phyloP scores from a whole-genome alignment of 2,113 vertebrate species.

The Hypocryptadius cinnamomeus region DNA sequence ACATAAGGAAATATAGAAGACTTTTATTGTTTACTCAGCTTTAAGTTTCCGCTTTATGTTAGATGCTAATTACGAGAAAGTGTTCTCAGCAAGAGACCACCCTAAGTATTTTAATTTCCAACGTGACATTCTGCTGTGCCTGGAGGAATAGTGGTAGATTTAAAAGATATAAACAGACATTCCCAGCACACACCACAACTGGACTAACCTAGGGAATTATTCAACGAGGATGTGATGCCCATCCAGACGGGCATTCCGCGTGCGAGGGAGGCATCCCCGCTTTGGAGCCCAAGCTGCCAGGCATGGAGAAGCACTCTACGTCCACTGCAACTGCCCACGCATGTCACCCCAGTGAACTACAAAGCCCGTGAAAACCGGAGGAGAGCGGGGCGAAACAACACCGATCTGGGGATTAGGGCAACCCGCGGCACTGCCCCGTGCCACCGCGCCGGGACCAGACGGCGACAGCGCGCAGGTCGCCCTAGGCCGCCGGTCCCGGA shows the following conservation, averaged over 20 bases:
- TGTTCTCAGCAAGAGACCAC: background rate
- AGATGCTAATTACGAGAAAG: rapidly evolving
- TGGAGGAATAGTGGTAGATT: rapidly evolving
- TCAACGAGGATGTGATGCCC: rapidly evolving
- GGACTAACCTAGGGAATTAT: rapidly evolving
- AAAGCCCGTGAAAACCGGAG: rapidly evolving
- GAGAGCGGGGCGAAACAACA: rapidly evolving
- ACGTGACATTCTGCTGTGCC: background rate
- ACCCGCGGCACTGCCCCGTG: background rate
- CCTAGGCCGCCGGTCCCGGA: rapidly evolving
- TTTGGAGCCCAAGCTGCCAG: rapidly evolving
- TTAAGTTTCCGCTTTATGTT: background rate
- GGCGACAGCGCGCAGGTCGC: rapidly evolving
- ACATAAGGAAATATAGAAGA: rapidly evolving
- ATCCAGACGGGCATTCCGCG: rapidly evolving
- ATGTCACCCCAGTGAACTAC: rapidly evolving
- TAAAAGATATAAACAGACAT: rapidly evolving
- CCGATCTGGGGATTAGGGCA: background rate
- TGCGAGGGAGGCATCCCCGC: rapidly evolving
- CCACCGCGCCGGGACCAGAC: background rate
- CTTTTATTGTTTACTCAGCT: background rate
- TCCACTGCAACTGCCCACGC: rapidly evolving
- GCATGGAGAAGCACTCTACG: rapidly evolving
- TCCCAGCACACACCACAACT: rapidly evolving
- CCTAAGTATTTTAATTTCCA: background rate